phyloP scores from a whole-genome alignment of 2,888 invertebrate species.

The Caenorhabditis sp. region DNA sequence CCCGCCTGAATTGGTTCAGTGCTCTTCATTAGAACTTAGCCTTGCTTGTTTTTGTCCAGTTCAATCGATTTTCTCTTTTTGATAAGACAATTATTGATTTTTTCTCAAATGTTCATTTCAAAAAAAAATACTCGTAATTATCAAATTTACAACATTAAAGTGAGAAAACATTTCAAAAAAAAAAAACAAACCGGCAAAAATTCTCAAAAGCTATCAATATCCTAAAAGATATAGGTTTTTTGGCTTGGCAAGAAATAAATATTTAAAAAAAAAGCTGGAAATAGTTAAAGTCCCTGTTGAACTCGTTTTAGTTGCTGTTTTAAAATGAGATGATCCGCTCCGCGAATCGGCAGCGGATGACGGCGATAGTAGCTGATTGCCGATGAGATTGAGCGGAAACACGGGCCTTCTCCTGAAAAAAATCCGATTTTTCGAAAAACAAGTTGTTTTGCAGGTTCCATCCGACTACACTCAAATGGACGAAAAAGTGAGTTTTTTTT shows the following conservation, averaged over 20 bases:
- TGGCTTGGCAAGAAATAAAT: not conserved
- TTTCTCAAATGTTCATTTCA: too few species aligned
- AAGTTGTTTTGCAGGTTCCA: not conserved
- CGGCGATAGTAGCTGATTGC: constrained; percentile 60
- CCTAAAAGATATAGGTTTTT: not conserved
- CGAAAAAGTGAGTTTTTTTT: too few species aligned
- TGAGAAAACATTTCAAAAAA: constrained; percentile 1
- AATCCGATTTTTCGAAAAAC: not conserved
- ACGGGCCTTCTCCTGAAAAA: constrained; percentile 56
- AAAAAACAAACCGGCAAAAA: constrained; percentile 1
- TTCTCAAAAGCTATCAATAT: not conserved
- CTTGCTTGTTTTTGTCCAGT: too few species aligned
- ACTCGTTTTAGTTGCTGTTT: constrained; percentile 35
- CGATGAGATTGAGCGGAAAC: constrained; percentile 55
- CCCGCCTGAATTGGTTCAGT: too few species aligned
- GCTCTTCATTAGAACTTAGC: too few species aligned
- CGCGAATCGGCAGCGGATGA: constrained; percentile 65
- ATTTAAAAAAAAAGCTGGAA: not conserved
- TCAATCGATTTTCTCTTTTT: not conserved
- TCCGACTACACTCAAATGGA: too few species aligned
- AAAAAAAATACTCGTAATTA: too few species aligned
- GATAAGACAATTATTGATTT: too few species aligned
- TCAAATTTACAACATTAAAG: not conserved
- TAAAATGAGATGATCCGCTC: constrained; percentile 64
- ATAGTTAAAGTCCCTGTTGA: not conserved